Percentiles rank a stretch among this genome's conserved stretches.
These are phyloP conservation scores for Cremastobaeus sp. DNA, from an alignment of 2,888 invertebrate species.

Conservation along the genomic window DNA sequence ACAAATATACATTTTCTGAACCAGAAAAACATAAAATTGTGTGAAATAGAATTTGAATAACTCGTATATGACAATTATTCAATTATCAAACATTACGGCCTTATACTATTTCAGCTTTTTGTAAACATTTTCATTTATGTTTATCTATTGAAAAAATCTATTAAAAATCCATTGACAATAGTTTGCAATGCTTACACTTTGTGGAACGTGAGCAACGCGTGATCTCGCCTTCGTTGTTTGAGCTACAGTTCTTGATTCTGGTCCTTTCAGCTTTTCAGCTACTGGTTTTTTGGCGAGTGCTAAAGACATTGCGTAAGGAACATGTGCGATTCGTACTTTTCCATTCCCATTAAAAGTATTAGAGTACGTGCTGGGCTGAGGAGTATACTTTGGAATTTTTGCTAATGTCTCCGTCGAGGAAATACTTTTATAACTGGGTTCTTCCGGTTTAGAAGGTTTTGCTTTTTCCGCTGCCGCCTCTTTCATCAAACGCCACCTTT, in stretches of 20 bases:
- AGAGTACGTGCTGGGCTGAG: conserved; percentile 37
- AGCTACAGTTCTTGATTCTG: conserved; percentile 80
- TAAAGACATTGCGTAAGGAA: conserved; percentile 86
- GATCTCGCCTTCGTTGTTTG: conserved; percentile 84
- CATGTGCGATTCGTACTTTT: conserved; percentile 85
- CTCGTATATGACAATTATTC: too few relatives aligned
- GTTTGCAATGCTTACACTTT: conserved; percentile 69
- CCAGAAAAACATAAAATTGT: too few relatives aligned
- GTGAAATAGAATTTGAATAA: too few relatives aligned
- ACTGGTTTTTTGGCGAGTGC: conserved; percentile 84
- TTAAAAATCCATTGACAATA: too few relatives aligned
- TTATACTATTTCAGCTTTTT: too few relatives aligned
- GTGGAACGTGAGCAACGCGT: conserved; percentile 85
- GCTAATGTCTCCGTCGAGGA: conserved; percentile 19
- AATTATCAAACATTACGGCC: too few relatives aligned
- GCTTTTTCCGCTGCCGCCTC: conserved; percentile 69
- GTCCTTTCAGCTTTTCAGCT: conserved; percentile 78
- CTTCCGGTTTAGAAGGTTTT: conserved; percentile 40
- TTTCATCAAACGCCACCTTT: conserved; percentile 73
- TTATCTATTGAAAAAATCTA: too few relatives aligned
- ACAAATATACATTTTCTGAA: too few relatives aligned
- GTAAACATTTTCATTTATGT: too few relatives aligned
- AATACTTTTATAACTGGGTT: conserved; percentile 25
- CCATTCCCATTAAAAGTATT: conserved; percentile 73
- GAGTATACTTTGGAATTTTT: conserved; percentile 38